phyloP scores from a whole-genome alignment of 2,797 vertebrate species.

The Characodon lateralis region DNA sequence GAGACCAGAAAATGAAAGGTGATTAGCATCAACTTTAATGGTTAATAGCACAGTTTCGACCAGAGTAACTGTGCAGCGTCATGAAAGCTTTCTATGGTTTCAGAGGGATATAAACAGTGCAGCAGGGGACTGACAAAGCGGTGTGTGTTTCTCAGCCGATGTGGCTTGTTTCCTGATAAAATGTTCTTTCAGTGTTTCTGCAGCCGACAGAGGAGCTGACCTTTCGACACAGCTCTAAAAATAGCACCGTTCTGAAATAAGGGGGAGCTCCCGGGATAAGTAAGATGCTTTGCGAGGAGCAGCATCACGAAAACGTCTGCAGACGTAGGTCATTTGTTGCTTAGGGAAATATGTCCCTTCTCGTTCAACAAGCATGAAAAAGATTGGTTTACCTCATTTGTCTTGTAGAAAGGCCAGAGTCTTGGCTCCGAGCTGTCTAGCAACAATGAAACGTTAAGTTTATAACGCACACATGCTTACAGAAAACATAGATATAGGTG shows the following conservation, averaged over 20 bases:
- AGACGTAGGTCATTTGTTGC: constrained; percentile 68
- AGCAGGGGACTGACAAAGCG: constrained; percentile 48
- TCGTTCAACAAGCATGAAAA: constrained; percentile 68
- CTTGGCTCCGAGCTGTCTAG: constrained; percentile 20
- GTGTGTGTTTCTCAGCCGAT: constrained; percentile 46
- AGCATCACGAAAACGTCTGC: constrained; percentile 19
- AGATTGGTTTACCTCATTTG: constrained; percentile 67
- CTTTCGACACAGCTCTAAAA: constrained; percentile 76
- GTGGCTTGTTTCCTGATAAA: constrained; percentile 39
- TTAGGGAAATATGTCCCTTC: constrained; percentile 56
- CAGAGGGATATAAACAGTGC: constrained; percentile 32
- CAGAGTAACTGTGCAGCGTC: neutral
- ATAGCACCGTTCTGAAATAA: constrained; percentile 65
- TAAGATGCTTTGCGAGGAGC: constrained; percentile 35
- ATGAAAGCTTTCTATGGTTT: constrained; percentile 20
- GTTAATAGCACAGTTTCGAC: neutral
- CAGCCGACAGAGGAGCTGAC: constrained; percentile 63
- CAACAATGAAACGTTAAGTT: constrained; percentile 8
- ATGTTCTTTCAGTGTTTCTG: constrained; percentile 56
- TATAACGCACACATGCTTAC: neutral
- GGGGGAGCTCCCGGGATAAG: constrained; percentile 58
- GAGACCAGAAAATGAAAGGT: neutral
- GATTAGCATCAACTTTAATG: neutral
- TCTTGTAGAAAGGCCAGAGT: constrained; percentile 56
- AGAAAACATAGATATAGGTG: neutral